Conservation (phyloP, 2,888 invertebrate species). For the Plagodis dolabraria region DNA sequence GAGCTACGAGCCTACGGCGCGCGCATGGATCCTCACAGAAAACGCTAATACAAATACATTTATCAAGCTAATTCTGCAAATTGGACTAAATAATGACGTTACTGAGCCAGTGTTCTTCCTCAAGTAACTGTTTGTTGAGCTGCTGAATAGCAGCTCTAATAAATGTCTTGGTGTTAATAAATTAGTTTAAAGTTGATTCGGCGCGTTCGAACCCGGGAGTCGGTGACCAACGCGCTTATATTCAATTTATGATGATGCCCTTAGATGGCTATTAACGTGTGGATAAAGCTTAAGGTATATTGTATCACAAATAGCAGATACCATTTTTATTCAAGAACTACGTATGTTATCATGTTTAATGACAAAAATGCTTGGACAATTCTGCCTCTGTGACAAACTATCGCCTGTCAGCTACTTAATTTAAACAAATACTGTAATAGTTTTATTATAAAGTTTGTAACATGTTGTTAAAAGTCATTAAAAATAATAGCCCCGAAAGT, state of each 20-base stretch:
- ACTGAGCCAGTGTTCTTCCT: slow-evolving; percentile 59
- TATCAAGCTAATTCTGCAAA: slow-evolving; percentile 81
- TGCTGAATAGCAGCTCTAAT: slow-evolving; percentile 64
- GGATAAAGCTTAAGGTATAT: not conserved
- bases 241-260: slow-evolving; percentile 48
- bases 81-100: slow-evolving; percentile 81
- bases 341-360: too few relatives aligned
- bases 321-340: too few relatives aligned
- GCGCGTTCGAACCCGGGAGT: slow-evolving; percentile 41
- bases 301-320: not conserved
- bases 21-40: slow-evolving; percentile 70
- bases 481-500: too few relatives aligned
- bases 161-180: slow-evolving; percentile 66
- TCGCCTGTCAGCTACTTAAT: too few relatives aligned
- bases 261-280: slow-evolving; percentile 21
- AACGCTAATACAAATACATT: slow-evolving; percentile 81
- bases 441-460: too few relatives aligned
- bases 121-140: slow-evolving; percentile 61
- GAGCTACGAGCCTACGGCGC: slow-evolving; percentile 68
- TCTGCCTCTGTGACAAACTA: too few relatives aligned
- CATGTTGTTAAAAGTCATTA: too few relatives aligned
- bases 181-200: slow-evolving; percentile 68
- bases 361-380: too few relatives aligned
- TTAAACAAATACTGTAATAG: too few relatives aligned
- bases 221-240: slow-evolving; percentile 44